Conservation (phyloP, 2,797 vertebrate genomes). For the Dallia pectoralis region DNA sequence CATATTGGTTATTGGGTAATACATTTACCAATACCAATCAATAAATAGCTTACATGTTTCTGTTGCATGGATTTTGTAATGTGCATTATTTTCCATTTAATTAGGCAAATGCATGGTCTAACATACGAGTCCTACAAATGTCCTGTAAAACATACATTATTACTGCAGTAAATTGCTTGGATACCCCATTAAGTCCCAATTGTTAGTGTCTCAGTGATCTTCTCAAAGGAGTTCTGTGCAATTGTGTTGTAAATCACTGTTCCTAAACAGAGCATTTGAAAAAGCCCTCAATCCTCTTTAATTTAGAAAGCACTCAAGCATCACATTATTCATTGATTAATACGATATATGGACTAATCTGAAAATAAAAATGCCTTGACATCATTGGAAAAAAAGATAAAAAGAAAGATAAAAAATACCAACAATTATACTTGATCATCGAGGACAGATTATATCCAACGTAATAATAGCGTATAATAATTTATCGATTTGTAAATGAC, state of each 20-base stretch:
- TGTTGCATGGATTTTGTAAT: not conserved
- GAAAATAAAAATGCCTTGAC: not conserved
- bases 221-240: slow-evolving; percentile 36
- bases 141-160: slow-evolving; percentile 51
- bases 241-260: slow-evolving; percentile 49
- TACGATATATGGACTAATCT: not conserved
- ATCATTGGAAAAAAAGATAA: not conserved
- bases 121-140: not conserved
- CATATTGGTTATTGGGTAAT: not conserved
- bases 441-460: not conserved
- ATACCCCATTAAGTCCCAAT: slow-evolving; percentile 36
- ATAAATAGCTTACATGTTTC: not conserved
- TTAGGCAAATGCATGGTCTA: not conserved
- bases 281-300: slow-evolving; percentile 1
- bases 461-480: not conserved
- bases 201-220: slow-evolving; percentile 45
- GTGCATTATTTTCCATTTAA: not conserved
- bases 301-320: not conserved
- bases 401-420: not conserved
- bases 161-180: slow-evolving; percentile 38
- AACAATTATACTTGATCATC: not conserved
- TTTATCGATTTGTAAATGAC: not conserved
- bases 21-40: not conserved
- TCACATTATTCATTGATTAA: not conserved
- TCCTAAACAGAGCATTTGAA: slow-evolving; percentile 16